Evolutionary conservation across 2,113 vertebrate species (phyloP).

Genomic region (Anguilla japonica): DNA sequence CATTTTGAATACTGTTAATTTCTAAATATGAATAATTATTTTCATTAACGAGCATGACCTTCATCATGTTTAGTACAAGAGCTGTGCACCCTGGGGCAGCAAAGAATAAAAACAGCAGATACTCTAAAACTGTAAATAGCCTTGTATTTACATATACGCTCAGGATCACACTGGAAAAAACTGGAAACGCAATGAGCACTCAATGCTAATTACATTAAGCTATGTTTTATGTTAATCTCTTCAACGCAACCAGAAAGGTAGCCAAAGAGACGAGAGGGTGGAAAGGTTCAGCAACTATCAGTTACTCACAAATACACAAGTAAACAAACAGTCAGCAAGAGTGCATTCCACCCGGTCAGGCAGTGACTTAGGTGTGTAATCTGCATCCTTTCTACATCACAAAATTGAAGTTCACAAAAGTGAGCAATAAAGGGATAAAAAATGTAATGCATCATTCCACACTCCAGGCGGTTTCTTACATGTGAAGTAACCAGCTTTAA

Average conservation of each 20-base stretch:
- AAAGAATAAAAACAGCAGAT: neutral
- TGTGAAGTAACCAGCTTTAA: no score
- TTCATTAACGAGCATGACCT: neutral
- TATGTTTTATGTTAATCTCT: neutral
- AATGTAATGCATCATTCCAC: neutral
- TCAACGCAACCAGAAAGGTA: neutral
- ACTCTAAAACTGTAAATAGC: neutral
- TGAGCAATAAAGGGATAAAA: no score
- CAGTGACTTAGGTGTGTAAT: no score
- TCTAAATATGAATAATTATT: neutral
- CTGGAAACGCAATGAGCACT: neutral
- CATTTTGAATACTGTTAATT: neutral
- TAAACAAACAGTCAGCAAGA: neutral
- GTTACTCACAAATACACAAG: neutral
- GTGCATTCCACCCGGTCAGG: neutral
- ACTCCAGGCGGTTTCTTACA: neutral
- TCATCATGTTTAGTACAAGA: neutral
- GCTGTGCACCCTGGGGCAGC: no score
- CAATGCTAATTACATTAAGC: neutral
- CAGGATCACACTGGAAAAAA: neutral
- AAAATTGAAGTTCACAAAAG: neutral
- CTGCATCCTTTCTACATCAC: neutral
- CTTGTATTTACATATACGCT: neutral
- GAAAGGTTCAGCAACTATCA: neutral
- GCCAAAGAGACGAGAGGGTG: neutral